Evolutionary conservation across 2,113 vertebrate genomes (phyloP).

Genomic region (Nycticebus coucang): DNA sequence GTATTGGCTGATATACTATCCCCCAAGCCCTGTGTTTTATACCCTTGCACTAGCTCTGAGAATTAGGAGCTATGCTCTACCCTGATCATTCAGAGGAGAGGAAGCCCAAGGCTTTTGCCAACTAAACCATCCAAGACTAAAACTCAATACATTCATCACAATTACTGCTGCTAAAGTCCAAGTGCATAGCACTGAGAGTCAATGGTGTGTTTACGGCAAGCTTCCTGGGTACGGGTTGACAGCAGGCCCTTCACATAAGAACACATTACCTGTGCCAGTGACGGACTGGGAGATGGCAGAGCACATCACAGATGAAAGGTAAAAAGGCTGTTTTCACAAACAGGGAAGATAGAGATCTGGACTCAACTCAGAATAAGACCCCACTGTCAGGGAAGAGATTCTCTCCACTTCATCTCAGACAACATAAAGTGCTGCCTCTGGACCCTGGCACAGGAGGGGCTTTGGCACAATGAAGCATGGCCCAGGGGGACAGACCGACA

Average conservation of each 20-base stretch:
- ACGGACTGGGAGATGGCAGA: background rate
- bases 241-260: background rate
- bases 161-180: background rate
- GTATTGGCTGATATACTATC: background rate
- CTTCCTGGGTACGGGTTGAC: background rate
- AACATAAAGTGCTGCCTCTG: background rate
- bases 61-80: background rate
- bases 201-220: background rate
- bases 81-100: background rate
- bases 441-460: background rate
- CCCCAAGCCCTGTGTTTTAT: background rate
- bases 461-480: background rate
- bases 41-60: background rate
- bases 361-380: background rate
- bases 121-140: background rate
- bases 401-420: background rate
- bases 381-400: background rate
- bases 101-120: background rate
- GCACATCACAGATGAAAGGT: background rate
- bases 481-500: rapidly evolving
- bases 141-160: background rate
- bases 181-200: background rate
- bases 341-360: background rate
- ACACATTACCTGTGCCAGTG: background rate
- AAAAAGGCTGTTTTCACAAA: background rate